These are phyloP conservation scores for Sapajus apella DNA, from an alignment of 2,113 vertebrate genomes.

Conservation along the genomic window DNA sequence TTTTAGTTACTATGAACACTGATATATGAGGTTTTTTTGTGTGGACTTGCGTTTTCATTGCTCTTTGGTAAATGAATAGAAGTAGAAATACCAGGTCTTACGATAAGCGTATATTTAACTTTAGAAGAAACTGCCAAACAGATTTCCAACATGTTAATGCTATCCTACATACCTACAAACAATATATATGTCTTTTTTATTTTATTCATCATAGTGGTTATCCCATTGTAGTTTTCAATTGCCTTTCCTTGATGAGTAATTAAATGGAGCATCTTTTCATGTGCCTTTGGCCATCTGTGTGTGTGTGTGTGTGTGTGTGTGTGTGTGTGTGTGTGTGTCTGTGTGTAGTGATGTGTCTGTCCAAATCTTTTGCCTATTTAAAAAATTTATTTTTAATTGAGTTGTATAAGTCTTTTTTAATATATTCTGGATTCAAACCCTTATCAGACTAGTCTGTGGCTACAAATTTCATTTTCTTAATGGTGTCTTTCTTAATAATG, in stretches of 20 bases:
- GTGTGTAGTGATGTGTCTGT: not conserved
- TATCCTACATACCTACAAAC: not conserved
- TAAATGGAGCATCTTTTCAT: not conserved
- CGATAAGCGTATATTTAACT: not conserved
- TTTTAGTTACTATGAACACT: not conserved
- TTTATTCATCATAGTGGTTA: not conserved
- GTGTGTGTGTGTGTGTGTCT: not conserved
- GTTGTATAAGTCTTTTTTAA: not conserved
- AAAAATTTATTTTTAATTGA: slow-evolving; percentile 20
- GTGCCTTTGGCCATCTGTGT: not conserved
- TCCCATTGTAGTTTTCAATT: not conserved
- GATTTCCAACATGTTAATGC: not conserved
- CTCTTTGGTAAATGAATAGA: not conserved
- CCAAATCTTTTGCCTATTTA: not conserved
- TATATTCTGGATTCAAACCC: not conserved
- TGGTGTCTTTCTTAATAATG: not conserved
- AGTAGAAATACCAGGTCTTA: not conserved
- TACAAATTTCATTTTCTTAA: not conserved
- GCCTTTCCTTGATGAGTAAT: slow-evolving; percentile 5
- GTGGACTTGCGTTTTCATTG: not conserved
- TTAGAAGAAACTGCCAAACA: not conserved
- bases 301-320: not conserved
- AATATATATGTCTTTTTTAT: not conserved
- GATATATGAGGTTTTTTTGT: not conserved
- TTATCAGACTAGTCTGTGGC: not conserved